These are phyloP conservation scores for Perithous albicinctus DNA, from an alignment of 2,888 invertebrate species.

Conservation along the genomic window DNA sequence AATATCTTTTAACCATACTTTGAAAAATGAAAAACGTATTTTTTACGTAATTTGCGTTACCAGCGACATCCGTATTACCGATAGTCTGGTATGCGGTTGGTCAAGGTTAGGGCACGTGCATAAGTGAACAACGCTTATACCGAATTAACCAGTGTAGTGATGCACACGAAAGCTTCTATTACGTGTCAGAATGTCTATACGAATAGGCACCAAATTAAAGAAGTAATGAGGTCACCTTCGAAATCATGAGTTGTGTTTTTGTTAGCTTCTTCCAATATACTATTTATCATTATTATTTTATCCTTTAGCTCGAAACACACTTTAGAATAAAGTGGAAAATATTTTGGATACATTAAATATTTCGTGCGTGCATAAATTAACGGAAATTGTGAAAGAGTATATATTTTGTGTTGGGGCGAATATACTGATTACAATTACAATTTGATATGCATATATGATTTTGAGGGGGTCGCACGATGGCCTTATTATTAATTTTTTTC, in stretches of 20 bases:
- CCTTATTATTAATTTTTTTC: no score
- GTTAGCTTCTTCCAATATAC: no score
- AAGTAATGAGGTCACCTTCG: slow-evolving; percentile 7
- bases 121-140: background rate
- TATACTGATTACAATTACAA: no score
- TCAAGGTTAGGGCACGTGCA: slow-evolving; percentile 9
- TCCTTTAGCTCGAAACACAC: no score
- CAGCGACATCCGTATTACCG: background rate
- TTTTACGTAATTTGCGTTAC: background rate
- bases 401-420: no score
- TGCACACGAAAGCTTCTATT: background rate
- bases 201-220: background rate
- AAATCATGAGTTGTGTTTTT: background rate
- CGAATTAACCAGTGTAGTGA: background rate
- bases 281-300: no score
- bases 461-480: no score
- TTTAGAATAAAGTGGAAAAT: no score
- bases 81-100: background rate
- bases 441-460: no score
- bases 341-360: no score
- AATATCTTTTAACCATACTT: slow-evolving; percentile 18
- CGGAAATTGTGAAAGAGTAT: no score
- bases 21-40: background rate
- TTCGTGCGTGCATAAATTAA: no score
- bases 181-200: background rate